These are phyloP conservation scores for Enteromius paludinosus DNA, from an alignment of 2,797 vertebrate species.

Conservation along the genomic window DNA sequence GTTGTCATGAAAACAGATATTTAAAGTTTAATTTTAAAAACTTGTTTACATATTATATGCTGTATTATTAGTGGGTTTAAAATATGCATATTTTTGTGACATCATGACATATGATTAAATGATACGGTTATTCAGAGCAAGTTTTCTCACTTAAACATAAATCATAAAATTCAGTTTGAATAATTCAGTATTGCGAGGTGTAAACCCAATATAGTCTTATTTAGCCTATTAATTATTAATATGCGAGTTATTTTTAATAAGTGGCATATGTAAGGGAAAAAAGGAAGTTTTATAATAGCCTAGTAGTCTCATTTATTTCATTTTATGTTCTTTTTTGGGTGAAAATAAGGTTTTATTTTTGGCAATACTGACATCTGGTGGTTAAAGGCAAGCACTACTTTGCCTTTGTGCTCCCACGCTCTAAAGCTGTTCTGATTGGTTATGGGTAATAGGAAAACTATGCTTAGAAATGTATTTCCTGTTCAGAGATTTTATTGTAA, in stretches of 20 bases:
- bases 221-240: neutral
- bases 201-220: neutral
- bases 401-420: neutral
- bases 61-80: neutral
- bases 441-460: neutral
- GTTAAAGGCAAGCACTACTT: conserved; percentile 15
- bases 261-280: neutral
- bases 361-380: conserved; percentile 69
- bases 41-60: neutral
- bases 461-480: neutral
- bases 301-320: neutral
- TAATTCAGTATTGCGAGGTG: neutral
- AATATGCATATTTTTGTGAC: neutral
- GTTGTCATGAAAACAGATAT: neutral
- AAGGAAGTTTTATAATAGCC: too few species aligned
- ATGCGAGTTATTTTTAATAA: neutral
- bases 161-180: neutral
- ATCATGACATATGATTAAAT: neutral
- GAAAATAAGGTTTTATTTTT: conserved; percentile 36
- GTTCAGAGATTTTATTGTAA: neutral
- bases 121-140: neutral
- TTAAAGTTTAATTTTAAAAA: neutral
- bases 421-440: neutral
- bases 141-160: neutral
- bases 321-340: too few species aligned